A percentile compares a stretch with the other conserved stretches of the same genome.
These are phyloP conservation scores for Leucopsar rothschildi DNA, from an alignment of 2,113 vertebrate genomes.

Conservation along the genomic window DNA sequence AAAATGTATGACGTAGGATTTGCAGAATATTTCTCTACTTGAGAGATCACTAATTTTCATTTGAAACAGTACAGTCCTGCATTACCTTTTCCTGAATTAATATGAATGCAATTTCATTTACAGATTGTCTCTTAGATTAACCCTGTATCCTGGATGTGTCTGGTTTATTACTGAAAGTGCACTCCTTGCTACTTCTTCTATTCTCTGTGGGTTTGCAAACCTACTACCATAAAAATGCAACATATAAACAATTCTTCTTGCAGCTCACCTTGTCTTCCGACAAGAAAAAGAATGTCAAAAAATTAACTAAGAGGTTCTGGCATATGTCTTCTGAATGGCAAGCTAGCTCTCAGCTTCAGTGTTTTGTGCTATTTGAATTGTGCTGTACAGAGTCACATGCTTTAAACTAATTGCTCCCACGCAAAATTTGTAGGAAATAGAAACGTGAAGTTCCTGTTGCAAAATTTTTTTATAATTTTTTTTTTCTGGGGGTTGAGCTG, in stretches of 20 bases:
- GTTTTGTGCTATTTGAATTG: background rate
- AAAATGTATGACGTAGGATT: background rate
- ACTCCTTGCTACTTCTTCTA: background rate
- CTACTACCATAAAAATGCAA: background rate
- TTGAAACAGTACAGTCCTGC: background rate
- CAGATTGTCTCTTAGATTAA: background rate
- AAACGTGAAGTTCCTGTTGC: background rate
- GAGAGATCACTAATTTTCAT: background rate
- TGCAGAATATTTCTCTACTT: conserved; percentile 14
- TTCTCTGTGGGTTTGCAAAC: background rate
- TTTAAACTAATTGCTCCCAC: background rate
- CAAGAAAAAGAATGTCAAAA: background rate
- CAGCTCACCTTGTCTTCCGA: background rate
- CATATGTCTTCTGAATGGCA: background rate
- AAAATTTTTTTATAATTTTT: background rate
- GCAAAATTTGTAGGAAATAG: background rate
- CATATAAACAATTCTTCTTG: background rate
- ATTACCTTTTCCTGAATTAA: background rate
- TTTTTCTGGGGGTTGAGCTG: background rate
- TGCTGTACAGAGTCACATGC: background rate
- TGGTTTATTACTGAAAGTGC: background rate
- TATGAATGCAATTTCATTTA: background rate
- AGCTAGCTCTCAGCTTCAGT: background rate
- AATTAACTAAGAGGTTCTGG: background rate
- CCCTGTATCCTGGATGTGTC: background rate